Base-by-base conservation (phyloP, 2,113 vertebrate species). In the Benthochromis sp. region DNA sequence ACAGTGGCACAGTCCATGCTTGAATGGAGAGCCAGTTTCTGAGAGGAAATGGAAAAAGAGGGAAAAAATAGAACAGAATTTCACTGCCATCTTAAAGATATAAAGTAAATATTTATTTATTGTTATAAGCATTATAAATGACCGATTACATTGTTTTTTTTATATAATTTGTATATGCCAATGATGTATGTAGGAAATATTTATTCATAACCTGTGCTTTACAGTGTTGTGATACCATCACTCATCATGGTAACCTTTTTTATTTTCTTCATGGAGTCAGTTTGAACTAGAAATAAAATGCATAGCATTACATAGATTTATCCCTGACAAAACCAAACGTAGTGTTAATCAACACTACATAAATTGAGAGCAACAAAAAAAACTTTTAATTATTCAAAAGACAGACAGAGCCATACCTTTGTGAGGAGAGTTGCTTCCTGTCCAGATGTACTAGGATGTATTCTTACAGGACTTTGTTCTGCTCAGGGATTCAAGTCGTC, bases 1-100 rank as follows among this genome's bases (percentile, higher is more conserved):
- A 98, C 98, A 93, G 98, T 97, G 95, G 97, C 98, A 13, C 97
- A 98, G 93, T 98, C 98, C 97, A 98, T 98, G 92, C 98, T 97
- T 0, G 98, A 98, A 93, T 98, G 97, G 93, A 97, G 82, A 86
- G 88, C 84, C 82, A 88, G 40, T 85, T 87, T 88, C 86, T 90
- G 63, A 78, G 47, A 78, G 17, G 73, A 52, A 78, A 78, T 52
- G 45, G 73, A 78, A 78, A 78, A 34, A 34, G 27, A 52, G 7
- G 45, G 21, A 76, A 52, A 50, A 47, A 52, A 78, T 78, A 52
- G 45, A 78, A 78, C 17, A 78, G 45, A 78, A 34, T 8, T 78
- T 31, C 45, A 52, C 45, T 17, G 7, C 73, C 7, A 12, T 52
- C 45, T 12, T 31, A 78, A 78, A 78, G 16, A 52, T 34, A 78